Evolutionary conservation across 2,797 vertebrate species (phyloP).

Genomic region (Petrocephalus schoutedeni): DNA sequence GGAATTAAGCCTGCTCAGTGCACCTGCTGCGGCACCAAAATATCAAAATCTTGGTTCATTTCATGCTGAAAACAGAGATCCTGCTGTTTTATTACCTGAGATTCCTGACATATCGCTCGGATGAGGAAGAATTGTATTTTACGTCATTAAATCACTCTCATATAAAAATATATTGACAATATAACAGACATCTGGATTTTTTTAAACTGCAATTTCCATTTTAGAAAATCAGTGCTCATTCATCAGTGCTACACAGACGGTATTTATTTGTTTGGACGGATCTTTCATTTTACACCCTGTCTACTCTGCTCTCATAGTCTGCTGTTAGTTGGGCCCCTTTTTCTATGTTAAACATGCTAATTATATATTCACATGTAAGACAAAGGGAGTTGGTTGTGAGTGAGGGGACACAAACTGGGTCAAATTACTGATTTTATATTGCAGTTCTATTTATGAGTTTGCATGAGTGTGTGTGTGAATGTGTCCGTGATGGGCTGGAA

Average conservation of each 20-base stretch:
- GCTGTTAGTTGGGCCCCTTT: not conserved
- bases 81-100: not conserved
- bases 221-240: not conserved
- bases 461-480: not conserved
- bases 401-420: not conserved
- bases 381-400: no score
- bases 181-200: not conserved
- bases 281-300: not conserved
- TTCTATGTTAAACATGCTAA: not conserved
- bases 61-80: not conserved
- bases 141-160: not conserved
- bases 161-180: no score
- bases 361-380: not conserved
- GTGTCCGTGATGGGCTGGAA: not conserved
- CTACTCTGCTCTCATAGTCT: not conserved
- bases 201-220: not conserved
- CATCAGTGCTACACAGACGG: not conserved
- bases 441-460: not conserved
- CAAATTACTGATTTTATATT: not conserved
- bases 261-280: not conserved
- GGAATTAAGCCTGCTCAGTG: not conserved
- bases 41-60: not conserved
- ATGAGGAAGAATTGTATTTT: not conserved
- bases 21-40: not conserved
- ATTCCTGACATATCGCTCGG: not conserved